Percentiles rank a stretch among this genome's conserved stretches.
These are phyloP conservation scores for Salmo trutta DNA, from an alignment of 2,797 vertebrate species.

Conservation along the genomic window DNA sequence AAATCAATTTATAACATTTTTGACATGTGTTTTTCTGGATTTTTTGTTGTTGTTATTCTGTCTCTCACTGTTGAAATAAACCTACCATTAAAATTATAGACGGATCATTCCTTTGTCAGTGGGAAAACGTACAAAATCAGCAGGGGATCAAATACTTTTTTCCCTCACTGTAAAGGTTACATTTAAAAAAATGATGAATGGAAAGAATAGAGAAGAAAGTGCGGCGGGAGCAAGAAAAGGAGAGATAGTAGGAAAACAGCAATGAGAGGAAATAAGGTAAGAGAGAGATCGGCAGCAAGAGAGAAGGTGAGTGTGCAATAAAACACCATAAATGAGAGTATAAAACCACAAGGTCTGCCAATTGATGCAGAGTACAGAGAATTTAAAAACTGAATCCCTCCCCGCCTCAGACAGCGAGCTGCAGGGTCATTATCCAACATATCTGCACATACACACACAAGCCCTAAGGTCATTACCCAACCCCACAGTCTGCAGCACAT, in stretches of 20 bases:
- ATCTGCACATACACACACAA: not conserved
- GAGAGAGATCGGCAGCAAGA: not conserved
- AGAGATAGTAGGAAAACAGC: not conserved
- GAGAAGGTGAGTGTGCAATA: not conserved
- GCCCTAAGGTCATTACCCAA: not conserved
- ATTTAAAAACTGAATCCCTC: not conserved
- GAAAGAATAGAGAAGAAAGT: not conserved
- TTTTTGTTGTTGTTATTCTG: no score
- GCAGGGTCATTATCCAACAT: not conserved
- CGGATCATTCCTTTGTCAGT: no score
- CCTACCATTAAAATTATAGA: no score
- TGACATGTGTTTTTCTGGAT: no score
- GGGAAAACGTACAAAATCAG: no score
- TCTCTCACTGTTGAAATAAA: no score
- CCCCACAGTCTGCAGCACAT: not conserved
- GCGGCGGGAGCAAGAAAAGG: not conserved
- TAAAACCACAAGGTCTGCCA: not conserved
- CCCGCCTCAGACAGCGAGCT: not conserved
- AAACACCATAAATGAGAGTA: not conserved
- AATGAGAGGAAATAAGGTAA: not conserved
- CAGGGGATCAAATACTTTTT: no score
- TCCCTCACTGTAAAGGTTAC: no score
- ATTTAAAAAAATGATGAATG: not conserved
- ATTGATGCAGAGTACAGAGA: not conserved
- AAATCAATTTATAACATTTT: no score